Percentiles rank a stretch among this genome's conserved stretches.
Conservation (phyloP, 2,888 invertebrate genomes). For the Auanema freiburgensis region DNA sequence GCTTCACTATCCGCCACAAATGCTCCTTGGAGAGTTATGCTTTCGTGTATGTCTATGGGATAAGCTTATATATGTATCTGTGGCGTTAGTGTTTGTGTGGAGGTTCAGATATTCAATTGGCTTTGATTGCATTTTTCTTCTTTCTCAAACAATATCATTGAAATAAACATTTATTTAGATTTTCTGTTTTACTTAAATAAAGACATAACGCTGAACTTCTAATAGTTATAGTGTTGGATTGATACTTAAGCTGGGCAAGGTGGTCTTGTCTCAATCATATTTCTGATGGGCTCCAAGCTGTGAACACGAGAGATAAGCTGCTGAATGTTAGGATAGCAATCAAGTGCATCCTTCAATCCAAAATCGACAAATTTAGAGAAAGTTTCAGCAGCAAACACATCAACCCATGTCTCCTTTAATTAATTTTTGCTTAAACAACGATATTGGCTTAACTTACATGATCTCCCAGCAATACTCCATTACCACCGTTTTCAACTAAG, state of each 20-base stretch:
- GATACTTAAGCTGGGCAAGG: background rate
- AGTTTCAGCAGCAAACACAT: slow-evolving; percentile 55
- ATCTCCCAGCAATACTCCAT: slow-evolving; percentile 49
- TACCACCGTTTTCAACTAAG: slow-evolving; percentile 53
- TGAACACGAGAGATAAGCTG: slow-evolving; percentile 13
- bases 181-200: too few species aligned
- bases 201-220: too few species aligned
- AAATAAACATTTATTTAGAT: too few species aligned
- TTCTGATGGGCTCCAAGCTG: slow-evolving; percentile 4
- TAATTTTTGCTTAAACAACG: background rate
- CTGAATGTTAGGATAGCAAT: slow-evolving; percentile 53
- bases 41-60: too few species aligned
- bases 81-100: too few species aligned
- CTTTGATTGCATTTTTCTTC: too few species aligned
- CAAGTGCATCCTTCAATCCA: slow-evolving; percentile 49
- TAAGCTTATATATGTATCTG: too few species aligned
- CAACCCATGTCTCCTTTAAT: slow-evolving; percentile 55
- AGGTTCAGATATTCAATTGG: too few species aligned
- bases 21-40: too few species aligned
- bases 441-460: slow-evolving; percentile 21
- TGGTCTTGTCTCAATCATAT: slow-evolving; percentile 3
- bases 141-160: too few species aligned
- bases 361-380: slow-evolving; percentile 52
- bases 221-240: too few species aligned
- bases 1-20: too few species aligned